Percentiles rank a stretch among this genome's conserved stretches.
phyloP scores from a whole-genome alignment of 2,113 vertebrate genomes.

The Microtus ochrogaster region DNA sequence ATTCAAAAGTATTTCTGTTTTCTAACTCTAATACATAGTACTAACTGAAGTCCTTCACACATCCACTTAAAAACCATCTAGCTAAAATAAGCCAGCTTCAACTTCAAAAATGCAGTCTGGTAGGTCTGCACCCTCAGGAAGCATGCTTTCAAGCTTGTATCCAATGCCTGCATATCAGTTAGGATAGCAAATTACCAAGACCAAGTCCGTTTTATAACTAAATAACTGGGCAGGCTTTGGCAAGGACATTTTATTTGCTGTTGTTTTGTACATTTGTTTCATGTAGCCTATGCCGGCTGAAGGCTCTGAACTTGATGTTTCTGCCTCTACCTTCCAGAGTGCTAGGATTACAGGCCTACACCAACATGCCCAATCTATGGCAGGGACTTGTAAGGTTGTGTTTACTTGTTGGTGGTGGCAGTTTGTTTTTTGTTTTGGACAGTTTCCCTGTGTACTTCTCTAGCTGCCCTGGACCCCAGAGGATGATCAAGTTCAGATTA shows the following conservation, averaged over 20 bases:
- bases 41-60: constrained; percentile 1
- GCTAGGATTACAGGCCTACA: neutral
- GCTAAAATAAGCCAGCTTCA: constrained; percentile 46
- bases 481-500: too few relatives aligned
- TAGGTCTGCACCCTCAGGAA: neutral
- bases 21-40: constrained; percentile 32
- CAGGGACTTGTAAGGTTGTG: neutral
- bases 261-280: neutral
- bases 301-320: neutral
- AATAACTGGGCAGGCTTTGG: neutral
- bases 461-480: neutral
- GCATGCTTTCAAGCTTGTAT: neutral
- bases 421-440: neutral
- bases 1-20: constrained; percentile 11
- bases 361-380: too few relatives aligned
- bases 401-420: too few relatives aligned
- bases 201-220: constrained; percentile 24
- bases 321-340: neutral
- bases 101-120: constrained; percentile 44
- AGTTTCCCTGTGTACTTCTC: neutral
- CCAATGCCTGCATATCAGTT: neutral
- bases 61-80: constrained; percentile 59
- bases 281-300: neutral
- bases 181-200: neutral
- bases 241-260: neutral